These are phyloP conservation scores for Echinops telfairi DNA, from an alignment of 2,113 vertebrate genomes.

Conservation along the genomic window DNA sequence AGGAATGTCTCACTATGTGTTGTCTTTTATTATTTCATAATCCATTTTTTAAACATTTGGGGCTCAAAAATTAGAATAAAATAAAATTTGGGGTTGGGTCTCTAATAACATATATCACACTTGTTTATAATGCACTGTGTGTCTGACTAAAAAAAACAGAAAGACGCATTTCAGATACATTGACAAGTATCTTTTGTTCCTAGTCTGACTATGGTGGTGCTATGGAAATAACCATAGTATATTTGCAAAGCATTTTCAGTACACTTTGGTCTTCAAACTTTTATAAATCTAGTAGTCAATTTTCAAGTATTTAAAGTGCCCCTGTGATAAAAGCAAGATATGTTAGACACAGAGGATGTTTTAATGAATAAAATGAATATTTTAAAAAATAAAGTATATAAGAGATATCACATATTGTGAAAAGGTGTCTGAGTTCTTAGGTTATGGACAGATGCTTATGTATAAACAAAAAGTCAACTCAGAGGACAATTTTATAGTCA, in stretches of 20 bases:
- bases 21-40: slow-evolving; percentile 28
- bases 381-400: background rate
- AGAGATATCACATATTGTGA: slow-evolving; percentile 6
- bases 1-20: background rate
- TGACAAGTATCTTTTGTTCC: too few species aligned
- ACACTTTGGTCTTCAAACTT: too few species aligned
- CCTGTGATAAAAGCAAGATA: background rate
- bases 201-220: too few species aligned
- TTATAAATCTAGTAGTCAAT: slow-evolving; percentile 24
- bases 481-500: background rate
- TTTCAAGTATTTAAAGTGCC: background rate
- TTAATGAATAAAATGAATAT: slow-evolving; percentile 19
- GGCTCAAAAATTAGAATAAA: too few species aligned
- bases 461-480: background rate
- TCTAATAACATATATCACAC: too few species aligned
- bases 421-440: background rate
- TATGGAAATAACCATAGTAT: too few species aligned
- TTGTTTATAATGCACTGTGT: too few species aligned
- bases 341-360: background rate
- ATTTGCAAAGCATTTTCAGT: too few species aligned
- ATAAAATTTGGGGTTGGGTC: too few species aligned
- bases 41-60: background rate
- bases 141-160: too few species aligned
- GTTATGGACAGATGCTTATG: background rate
- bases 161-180: too few species aligned